These are phyloP conservation scores for Panonychus citri DNA, from an alignment of 1,140 invertebrate genomes.

Conservation along the genomic window DNA sequence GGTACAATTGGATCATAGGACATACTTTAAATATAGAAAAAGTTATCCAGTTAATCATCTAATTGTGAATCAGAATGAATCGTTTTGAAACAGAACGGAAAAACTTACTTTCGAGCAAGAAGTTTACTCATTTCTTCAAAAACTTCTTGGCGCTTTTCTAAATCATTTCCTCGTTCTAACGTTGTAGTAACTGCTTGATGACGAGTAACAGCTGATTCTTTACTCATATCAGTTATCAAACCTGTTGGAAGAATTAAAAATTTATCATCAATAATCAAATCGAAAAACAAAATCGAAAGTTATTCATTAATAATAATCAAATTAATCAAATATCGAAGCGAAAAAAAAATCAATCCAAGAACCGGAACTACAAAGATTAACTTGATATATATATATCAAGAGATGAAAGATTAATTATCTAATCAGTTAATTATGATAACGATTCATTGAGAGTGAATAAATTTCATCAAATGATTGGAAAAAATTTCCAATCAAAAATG, in stretches of 20 bases:
- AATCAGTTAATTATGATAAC: too few relatives aligned
- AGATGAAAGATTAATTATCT: too few relatives aligned
- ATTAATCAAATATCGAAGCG: neutral
- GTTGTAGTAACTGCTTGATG: slow-evolving; percentile 13
- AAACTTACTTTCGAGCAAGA: slow-evolving; percentile 9
- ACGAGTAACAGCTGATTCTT: slow-evolving; percentile 8
- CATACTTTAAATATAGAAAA: neutral
- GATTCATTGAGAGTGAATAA: too few relatives aligned
- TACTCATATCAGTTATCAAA: slow-evolving; percentile 11
- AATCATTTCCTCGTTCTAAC: slow-evolving; percentile 7
- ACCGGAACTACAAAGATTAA: neutral
- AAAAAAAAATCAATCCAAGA: neutral
- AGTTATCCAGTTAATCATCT: neutral
- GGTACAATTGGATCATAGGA: slow-evolving; percentile 10
- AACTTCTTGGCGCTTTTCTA: slow-evolving; percentile 12
- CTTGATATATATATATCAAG: neutral
- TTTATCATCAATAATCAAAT: too few relatives aligned
- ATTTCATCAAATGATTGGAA: too few relatives aligned
- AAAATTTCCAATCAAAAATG: too few relatives aligned
- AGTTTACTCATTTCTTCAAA: slow-evolving; percentile 13
- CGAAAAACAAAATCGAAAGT: neutral
- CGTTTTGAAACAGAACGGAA: neutral
- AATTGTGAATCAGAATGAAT: neutral
- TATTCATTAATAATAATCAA: neutral
- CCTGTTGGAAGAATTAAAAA: neutral